phyloP scores from a whole-genome alignment of 2,888 invertebrate genomes.

The Tetranychus truncatus region DNA sequence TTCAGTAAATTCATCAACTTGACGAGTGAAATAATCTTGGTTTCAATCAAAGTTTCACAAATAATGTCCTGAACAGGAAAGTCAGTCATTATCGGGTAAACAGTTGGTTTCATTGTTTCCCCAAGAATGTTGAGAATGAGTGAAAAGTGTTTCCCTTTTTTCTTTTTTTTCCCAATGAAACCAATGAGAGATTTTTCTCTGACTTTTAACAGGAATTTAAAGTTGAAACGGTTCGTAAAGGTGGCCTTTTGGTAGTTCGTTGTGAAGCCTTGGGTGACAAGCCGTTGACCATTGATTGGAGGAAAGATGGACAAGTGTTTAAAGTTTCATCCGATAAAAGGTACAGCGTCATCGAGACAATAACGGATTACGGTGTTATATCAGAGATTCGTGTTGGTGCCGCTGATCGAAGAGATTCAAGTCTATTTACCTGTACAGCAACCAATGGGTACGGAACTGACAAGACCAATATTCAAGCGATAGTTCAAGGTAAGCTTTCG shows the following conservation, averaged over 20 bases:
- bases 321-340: constrained; percentile 22
- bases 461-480: constrained; percentile 69
- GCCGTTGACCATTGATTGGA: constrained; percentile 33
- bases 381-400: constrained; percentile 42
- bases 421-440: constrained; percentile 42
- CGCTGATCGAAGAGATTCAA: constrained; percentile 41
- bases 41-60: no score
- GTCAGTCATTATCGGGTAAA: no score
- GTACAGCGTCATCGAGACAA: constrained; percentile 31
- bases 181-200: neutral
- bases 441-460: constrained; percentile 76
- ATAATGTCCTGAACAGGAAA: no score
- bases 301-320: constrained; percentile 23
- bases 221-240: constrained; percentile 15
- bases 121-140: no score
- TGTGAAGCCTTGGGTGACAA: constrained; percentile 33
- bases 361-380: constrained; percentile 31
- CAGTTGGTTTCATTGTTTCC: no score
- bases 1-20: no score
- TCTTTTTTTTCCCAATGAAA: neutral
- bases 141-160: no score
- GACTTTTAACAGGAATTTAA: constrained; percentile 8
- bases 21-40: no score
- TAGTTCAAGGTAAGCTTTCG: constrained; percentile 52
- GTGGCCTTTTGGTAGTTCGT: constrained; percentile 7